These are phyloP conservation scores for Stenchaetothrips biformis DNA, from an alignment of 2,888 invertebrate genomes.

Conservation along the genomic window DNA sequence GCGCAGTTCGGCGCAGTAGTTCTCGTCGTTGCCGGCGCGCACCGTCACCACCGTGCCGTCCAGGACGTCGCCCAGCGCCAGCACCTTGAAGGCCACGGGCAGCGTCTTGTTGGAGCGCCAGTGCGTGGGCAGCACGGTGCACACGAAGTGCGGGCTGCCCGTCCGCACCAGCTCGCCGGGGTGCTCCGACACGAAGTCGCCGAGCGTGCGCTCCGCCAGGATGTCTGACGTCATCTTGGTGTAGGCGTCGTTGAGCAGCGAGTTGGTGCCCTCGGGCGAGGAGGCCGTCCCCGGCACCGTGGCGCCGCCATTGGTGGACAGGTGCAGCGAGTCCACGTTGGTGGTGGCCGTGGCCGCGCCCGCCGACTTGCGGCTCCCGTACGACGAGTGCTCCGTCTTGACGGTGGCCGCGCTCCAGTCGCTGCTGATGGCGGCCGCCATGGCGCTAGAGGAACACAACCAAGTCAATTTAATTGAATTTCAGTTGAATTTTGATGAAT, in stretches of 20 bases:
- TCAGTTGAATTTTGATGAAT: too few relatives aligned
- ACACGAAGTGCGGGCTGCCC: slow-evolving; percentile 89
- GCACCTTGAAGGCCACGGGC: slow-evolving; percentile 94
- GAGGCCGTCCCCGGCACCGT: slow-evolving; percentile 57
- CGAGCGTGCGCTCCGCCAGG: slow-evolving; percentile 78
- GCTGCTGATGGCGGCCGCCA: slow-evolving; percentile 27
- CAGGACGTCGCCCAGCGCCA: slow-evolving; percentile 87
- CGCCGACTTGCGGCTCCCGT: slow-evolving; percentile 28
- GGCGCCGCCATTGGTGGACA: slow-evolving; percentile 44
- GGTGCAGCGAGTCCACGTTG: slow-evolving; percentile 44
- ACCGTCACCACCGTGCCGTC: slow-evolving; percentile 96
- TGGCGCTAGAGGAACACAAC: not conserved
- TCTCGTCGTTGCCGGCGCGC: slow-evolving; percentile 96
- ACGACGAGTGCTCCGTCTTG: slow-evolving; percentile 33
- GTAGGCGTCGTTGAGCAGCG: slow-evolving; percentile 68
- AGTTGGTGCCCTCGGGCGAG: slow-evolving; percentile 65
- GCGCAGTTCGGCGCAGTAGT: slow-evolving; percentile 90
- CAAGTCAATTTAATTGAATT: too few relatives aligned
- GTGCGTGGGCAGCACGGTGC: slow-evolving; percentile 90
- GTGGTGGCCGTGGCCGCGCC: slow-evolving; percentile 23
- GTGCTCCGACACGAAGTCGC: slow-evolving; percentile 82
- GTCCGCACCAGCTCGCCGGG: slow-evolving; percentile 90
- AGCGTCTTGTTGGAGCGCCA: slow-evolving; percentile 98
- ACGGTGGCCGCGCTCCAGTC: slow-evolving; percentile 31
- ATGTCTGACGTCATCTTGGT: slow-evolving; percentile 88